Evolutionary conservation across 2,888 invertebrate species (phyloP), one percentile per base, ranked within the genome.

Genomic region (Cheiracanthium punctorium): DNA sequence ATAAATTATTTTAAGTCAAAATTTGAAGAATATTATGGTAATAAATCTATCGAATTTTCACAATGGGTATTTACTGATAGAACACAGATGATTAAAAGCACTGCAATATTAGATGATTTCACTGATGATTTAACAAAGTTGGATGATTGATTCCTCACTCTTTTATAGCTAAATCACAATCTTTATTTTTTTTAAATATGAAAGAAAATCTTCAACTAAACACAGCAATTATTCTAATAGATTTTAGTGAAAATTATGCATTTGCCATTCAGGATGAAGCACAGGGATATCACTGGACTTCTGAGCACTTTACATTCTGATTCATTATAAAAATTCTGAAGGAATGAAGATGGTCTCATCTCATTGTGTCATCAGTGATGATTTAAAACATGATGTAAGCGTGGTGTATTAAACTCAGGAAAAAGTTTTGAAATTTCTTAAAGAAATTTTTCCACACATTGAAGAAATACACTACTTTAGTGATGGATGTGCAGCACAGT

Each of bases 401-500:
- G 7, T 70, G 32, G 70, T 70, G 32, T 70, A 70, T 20, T 2
- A n/a, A 8, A n/a, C 32, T 10, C 70, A 70, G 32, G 4, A 70
- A 33, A 70, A 4, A 12, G 12, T 32, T 32, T 14, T 20, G 8
- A 20, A 30, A 5, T 70, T n/a, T 17, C 7, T 37, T 1, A 32
- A 70, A 70, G 14, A 64, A 17, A 28, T 5, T n/a, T 32, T 12
- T 29, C 20, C 70, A 70, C 33, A 70, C 1, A 37, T 37, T 1
- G 29, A 10, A 17, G n/a, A 30, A n/a, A 10, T 70, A 12, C 70
- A 70, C 7, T 32, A 48, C n/a, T 67, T 32, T 30, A 30, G 67
- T 30, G 37, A 90, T 76, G 90, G 90, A 0, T 80, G 85, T 70
- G 89, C 88, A 67, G 10, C n/a, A n/a, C n/a, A n/a, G n/a, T n/a